Base-by-base conservation (phyloP, 2,888 invertebrate species). In the Yponomeuta sedellus region DNA sequence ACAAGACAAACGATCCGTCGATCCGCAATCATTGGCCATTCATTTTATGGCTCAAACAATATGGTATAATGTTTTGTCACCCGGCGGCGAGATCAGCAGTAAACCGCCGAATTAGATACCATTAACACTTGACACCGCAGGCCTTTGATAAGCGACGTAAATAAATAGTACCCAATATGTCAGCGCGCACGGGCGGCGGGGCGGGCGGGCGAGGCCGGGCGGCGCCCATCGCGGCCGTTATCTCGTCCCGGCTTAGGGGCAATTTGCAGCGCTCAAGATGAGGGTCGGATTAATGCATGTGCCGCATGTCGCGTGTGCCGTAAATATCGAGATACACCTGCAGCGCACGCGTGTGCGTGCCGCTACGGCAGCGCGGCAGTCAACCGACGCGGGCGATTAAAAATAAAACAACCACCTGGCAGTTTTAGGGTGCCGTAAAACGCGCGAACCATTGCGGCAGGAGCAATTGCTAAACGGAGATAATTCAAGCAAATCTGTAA, bases 111-210 rank as follows among this genome's bases (percentile, higher is more conserved):
- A 52, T 52, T 52, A 52, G 44, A 16, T 52, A 16, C 44, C 44
- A 52, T 52, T 52, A 52, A 52, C 44, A 52, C 44, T 52, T 52
- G 44, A 52, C 44, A 52, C 44, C 16, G 44, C 44, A 16, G 5
- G 16, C 44, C 44, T 52, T 52, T 52, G 44, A 52, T 52, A 52
- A 52, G 44, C 44, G 44, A 52, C 44, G 44, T 52, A 52, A 52
- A 52, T 52, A 52, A 52, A 52, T 12, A 52, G 44, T 12, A 16
- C 44, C 44, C 44, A 52, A 52, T 52, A 52, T 52, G 44, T 52
- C 44, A 52, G 44, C 44, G 44, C 44, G 44, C 16, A 8, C 6
- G 34, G 34, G 25, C 25, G 34, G 34, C 34, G 34, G 10, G 5
- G 28, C 28, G 28, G 28, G 28, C 28, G 28, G 5, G n/a, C n/a